Percentiles rank a stretch among this genome's conserved stretches.
Conservation (phyloP, 2,888 invertebrate species). For the Agonopterix heracliana region DNA sequence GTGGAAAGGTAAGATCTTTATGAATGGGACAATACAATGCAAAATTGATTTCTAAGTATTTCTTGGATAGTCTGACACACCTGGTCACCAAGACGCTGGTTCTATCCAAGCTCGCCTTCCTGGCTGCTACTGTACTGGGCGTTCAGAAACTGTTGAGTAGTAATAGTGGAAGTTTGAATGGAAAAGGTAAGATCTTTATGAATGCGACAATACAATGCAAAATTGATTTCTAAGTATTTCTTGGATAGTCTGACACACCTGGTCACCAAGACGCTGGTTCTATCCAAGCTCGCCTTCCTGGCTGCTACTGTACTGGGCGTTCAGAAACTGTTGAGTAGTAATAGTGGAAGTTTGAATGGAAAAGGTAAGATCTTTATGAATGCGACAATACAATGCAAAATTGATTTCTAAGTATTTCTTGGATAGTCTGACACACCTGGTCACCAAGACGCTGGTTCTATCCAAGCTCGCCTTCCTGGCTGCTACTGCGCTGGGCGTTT, state of each 20-base stretch:
- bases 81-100: conserved; percentile 86
- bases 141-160: conserved; percentile 81
- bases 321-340: conserved; percentile 79
- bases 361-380: conserved; percentile 41
- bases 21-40: not conserved
- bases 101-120: conserved; percentile 85
- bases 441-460: conserved; percentile 85
- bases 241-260: no score
- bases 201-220: not conserved
- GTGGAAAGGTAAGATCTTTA: conserved; percentile 51
- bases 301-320: conserved; percentile 82
- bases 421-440: no score
- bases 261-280: conserved; percentile 84
- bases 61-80: no score
- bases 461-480: conserved; percentile 87
- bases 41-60: no score
- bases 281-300: conserved; percentile 86
- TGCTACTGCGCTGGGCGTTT: conserved; percentile 82
- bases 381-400: not conserved
- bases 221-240: no score
- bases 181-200: conserved; percentile 52
- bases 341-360: conserved; percentile 66
- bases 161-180: conserved; percentile 68
- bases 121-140: conserved; percentile 82
- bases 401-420: no score